These are phyloP conservation scores for Hoplostethus atlanticus DNA, from an alignment of 2,797 vertebrate species.

Conservation along the genomic window DNA sequence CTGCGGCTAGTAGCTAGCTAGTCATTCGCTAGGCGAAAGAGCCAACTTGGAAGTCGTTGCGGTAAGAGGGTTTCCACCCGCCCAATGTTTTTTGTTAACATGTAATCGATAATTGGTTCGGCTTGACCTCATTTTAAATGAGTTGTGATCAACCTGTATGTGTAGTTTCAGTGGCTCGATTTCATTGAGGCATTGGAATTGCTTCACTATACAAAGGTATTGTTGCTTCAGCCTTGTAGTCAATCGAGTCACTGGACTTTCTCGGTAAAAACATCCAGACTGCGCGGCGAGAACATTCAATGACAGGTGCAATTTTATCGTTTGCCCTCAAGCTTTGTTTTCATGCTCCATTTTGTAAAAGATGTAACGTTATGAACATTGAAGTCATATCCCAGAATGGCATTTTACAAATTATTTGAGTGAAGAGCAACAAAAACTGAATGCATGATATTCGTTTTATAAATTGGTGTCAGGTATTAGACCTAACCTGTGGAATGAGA, in stretches of 20 bases:
- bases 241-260: conserved; percentile 12
- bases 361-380: conserved; percentile 35
- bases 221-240: conserved; percentile 12
- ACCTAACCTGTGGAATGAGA: conserved; percentile 30
- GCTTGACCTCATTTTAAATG: conserved; percentile 15
- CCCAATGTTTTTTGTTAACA: background rate
- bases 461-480: background rate
- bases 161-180: background rate
- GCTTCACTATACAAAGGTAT: background rate
- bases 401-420: conserved; percentile 18
- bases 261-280: conserved; percentile 17
- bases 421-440: background rate
- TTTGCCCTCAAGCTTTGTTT: conserved; percentile 47
- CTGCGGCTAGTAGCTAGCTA: conserved; percentile 53
- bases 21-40: conserved; percentile 25
- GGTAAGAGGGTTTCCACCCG: conserved; percentile 44
- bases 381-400: conserved; percentile 37
- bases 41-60: conserved; percentile 30
- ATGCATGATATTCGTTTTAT: background rate
- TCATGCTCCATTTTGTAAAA: conserved; percentile 63
- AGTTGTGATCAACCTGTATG: conserved; percentile 11
- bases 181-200: conserved; percentile 1
- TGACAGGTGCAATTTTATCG: conserved; percentile 73
- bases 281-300: conserved; percentile 35
- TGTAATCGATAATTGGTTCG: conserved; percentile 13